Evolutionary conservation across 2,888 invertebrate species (phyloP), one percentile per base, ranked within the genome.

Genomic region (Lepidochitona cinerea): DNA sequence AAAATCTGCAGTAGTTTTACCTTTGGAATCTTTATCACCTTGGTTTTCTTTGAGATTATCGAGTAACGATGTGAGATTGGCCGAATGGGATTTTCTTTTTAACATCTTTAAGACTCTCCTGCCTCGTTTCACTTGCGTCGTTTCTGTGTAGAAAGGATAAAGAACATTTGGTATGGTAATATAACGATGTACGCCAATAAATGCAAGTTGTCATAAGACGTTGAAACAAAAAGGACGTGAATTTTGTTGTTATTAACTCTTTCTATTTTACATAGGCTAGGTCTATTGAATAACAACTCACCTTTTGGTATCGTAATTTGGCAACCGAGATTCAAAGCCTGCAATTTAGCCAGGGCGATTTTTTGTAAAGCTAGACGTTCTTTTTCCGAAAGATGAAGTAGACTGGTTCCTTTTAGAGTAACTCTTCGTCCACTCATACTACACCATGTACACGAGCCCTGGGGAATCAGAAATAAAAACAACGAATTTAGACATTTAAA

Each of bases 21-120:
- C 59, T 75, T 75, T 75, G n/a, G 64, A 52, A 37, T 70, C 75
- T 41, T 71, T 74, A 54, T 83, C 83, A 66, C 81, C 83, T 6
- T 85, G 86, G 49, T 84, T 84, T 70, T 87, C 86, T 4, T 75
- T 75, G 52, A 83, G 72, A 64, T 83, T 81, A 70, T 86, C 85
- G 12, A 87, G 81, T n/a, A 86, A 69, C 2, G 83, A 81, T 54
- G 81, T 79, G 6, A 85, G 79, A 73, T 85, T 87, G 18, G 85
- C 85, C 18, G 97, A 97, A 73, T 96, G 93, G 0, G 97, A 96
- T 89, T 96, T 96, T 89, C 95, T 93, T 91, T 96, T 97, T 80
- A 97, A 92, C 77, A 96, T 92, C 69, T 96, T 94, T 0, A 95
- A 94, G 77, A 95, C 93, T 79, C 96, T 92, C 91, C 96, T 96